phyloP scores from a whole-genome alignment of 2,888 invertebrate genomes.

The Lepetodrilus schrolli region DNA sequence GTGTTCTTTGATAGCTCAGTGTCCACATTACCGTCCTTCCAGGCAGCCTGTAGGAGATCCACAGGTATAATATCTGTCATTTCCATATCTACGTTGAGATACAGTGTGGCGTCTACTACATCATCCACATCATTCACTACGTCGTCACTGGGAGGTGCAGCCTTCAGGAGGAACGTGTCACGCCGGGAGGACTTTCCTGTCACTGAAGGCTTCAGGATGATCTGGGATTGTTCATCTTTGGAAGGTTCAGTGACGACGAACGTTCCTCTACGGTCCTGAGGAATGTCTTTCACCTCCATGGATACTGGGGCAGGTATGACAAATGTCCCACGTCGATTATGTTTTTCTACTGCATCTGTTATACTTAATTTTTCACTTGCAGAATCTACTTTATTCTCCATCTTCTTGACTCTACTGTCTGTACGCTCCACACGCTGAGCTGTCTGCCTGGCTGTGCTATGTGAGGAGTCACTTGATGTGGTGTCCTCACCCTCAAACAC shows the following conservation, averaged over 20 bases:
- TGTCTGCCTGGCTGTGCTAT: no score
- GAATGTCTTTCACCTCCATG: background rate
- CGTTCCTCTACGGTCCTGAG: conserved; percentile 35
- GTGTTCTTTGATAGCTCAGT: no score
- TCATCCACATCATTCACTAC: background rate
- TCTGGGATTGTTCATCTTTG: no score
- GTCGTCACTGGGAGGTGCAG: background rate
- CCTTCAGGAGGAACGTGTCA: background rate
- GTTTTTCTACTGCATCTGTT: no score
- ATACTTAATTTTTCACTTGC: no score
- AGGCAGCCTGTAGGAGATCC: no score
- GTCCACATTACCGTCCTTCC: no score
- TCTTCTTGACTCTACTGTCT: no score
- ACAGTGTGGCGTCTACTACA: conserved; percentile 42
- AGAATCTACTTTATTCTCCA: no score
- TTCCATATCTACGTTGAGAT: conserved; percentile 62
- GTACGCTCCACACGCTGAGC: no score
- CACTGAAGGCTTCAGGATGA: background rate
- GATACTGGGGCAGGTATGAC: conserved; percentile 3
- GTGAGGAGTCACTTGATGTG: no score
- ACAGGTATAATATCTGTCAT: conserved; percentile 52
- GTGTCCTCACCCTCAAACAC: no score
- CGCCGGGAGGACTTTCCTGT: background rate
- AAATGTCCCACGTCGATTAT: conserved; percentile 33
- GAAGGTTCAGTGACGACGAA: conserved; percentile 29